Conservation (phyloP, 2,888 invertebrate genomes). For the Trichogramma evanescens region DNA sequence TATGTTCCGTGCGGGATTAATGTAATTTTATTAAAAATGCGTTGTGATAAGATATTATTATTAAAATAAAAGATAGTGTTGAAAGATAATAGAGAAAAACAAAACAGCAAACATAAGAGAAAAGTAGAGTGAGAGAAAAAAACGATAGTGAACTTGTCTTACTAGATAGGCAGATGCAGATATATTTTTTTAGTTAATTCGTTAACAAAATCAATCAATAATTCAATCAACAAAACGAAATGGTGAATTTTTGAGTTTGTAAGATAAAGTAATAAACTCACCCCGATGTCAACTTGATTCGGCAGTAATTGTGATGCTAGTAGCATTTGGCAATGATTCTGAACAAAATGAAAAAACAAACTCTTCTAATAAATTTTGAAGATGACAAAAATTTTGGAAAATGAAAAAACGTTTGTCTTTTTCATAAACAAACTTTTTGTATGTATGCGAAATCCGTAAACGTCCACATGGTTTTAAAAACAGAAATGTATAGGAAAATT, state of each 20-base stretch:
- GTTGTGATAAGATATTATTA: not conserved
- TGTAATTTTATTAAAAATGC: no score
- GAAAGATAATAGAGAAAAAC: conserved; percentile 18
- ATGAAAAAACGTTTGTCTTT: conserved; percentile 7
- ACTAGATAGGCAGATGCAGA: no score
- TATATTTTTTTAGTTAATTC: no score
- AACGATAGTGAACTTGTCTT: not conserved
- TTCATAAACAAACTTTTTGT: conserved; percentile 2
- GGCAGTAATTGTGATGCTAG: conserved; percentile 23
- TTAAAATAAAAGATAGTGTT: not conserved
- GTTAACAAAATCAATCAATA: not conserved
- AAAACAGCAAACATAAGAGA: conserved; percentile 10
- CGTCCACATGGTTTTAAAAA: conserved; percentile 12
- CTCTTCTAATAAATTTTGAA: conserved; percentile 12
- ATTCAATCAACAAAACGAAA: conserved; percentile 1
- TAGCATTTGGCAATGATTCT: conserved; percentile 25
- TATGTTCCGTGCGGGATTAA: no score
- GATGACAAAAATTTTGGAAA: conserved; percentile 7
- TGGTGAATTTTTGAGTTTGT: conserved; percentile 16
- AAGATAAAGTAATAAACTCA: conserved; percentile 21
- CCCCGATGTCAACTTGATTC: conserved; percentile 23
- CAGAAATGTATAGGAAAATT: not conserved
- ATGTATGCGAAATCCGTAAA: conserved; percentile 19
- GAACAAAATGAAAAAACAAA: conserved; percentile 20
- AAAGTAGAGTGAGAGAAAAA: not conserved